Base-by-base conservation (phyloP, 2,888 invertebrate genomes). In the Scotopteryx bipunctaria region DNA sequence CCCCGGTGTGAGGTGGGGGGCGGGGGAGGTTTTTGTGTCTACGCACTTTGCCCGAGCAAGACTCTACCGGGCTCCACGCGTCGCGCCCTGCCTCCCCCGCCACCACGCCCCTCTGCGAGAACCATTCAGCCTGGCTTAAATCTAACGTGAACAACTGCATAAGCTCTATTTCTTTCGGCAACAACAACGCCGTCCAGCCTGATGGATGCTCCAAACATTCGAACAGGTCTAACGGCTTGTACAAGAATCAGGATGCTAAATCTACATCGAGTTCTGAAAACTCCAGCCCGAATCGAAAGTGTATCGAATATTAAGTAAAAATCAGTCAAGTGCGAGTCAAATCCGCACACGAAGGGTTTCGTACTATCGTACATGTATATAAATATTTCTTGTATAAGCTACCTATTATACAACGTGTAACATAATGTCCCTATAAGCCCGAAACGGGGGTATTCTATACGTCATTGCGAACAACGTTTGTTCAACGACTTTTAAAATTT, bases 21-120 rank as follows among this genome's bases (percentile, higher is more conserved):
- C 90, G 90, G 89, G 91, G 83, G 90, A 86, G 88, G 87, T 77
- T 82, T 54, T 68, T 74, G 71, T 87, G 86, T 78, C 84, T 89
- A 77, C 82, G 81, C 73, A 87, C 87, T 59, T 73, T 88, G 65
- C 79, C 83, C 48, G 89, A 88, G 76, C 89, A 90, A 73, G 88
- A 88, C 50, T 60, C 71, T 41, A 58, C 67, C 52, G 42, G 42
- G 11, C 59, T 65, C 37, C 73, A 73, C 55, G 70, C 71, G 57
- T 64, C 73, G 31, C 48, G 55, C 58, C 69, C 71, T 49, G 76
- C 83, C 81, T 79, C 83, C 72, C 83, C 84, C 81, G 83, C 86
- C 77, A 62, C 64, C 56, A 55, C 62, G 19, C 57, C 61, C 15
- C 58, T 59, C 50, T 61, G 57, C 60, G 47, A 52, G 38, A 55